These are phyloP conservation scores for Brachirus orientalis DNA, from an alignment of 2,113 vertebrate species.

Conservation along the genomic window DNA sequence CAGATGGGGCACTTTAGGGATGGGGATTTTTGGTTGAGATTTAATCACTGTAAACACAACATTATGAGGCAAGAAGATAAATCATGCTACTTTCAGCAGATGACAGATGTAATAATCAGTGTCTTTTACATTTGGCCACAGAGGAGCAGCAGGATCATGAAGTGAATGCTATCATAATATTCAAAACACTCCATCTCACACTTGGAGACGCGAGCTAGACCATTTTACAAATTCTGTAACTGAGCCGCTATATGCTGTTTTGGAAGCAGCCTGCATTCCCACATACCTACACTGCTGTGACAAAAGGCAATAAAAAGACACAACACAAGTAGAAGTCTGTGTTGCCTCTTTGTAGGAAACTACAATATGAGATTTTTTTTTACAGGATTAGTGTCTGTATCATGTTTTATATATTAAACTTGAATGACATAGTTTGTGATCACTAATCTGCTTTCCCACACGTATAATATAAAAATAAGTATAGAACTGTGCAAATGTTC, in stretches of 20 bases:
- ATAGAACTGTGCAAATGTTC: no score
- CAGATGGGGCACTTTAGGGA: constrained; percentile 25
- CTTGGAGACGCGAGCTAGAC: neutral
- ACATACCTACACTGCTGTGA: constrained; percentile 32
- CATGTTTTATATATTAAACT: constrained; percentile 42
- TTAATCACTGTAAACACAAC: constrained; percentile 7
- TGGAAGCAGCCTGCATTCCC: constrained; percentile 45
- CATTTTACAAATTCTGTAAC: neutral
- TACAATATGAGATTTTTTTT: constrained; percentile 37
- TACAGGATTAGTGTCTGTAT: constrained; percentile 33
- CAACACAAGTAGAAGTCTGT: constrained; percentile 20
- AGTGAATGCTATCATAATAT: constrained; percentile 1
- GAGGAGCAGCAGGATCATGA: neutral
- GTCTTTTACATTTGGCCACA: constrained; percentile 2
- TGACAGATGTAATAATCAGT: constrained; percentile 3
- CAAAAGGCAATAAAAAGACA: constrained; percentile 49
- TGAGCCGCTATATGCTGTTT: constrained; percentile 28
- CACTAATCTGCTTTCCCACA: constrained; percentile 14
- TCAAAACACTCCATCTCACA: constrained; percentile 16
- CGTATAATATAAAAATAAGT: no score
- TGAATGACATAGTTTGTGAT: neutral
- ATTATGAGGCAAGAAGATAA: neutral
- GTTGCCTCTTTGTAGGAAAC: constrained; percentile 37
- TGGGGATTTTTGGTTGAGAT: neutral
- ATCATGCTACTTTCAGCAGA: neutral